Conservation (phyloP, 2,888 invertebrate species). For the Escarpia spicata region DNA sequence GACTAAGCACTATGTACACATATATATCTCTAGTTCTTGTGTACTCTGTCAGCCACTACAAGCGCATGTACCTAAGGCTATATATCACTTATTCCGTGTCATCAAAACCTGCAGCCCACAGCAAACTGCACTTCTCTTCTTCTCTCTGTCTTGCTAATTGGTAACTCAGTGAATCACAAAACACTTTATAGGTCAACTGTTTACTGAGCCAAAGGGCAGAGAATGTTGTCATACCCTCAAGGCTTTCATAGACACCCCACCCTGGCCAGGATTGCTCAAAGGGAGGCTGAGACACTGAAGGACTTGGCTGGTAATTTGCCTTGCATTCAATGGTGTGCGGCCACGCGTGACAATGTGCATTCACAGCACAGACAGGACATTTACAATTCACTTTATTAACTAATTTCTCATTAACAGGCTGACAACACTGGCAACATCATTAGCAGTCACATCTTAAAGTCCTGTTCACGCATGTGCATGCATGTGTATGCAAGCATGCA, state of each 20-base stretch:
- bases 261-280: background rate
- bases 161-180: background rate
- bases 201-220: background rate
- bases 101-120: slow-evolving; percentile 1
- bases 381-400: background rate
- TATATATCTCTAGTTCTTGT: background rate
- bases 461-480: background rate
- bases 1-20: background rate
- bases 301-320: background rate
- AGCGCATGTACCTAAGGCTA: background rate
- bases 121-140: background rate
- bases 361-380: background rate
- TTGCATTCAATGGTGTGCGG: background rate
- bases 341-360: background rate
- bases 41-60: background rate
- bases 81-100: background rate
- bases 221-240: background rate
- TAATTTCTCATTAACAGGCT: slow-evolving; percentile 13
- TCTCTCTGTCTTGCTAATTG: background rate
- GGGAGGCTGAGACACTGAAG: background rate
- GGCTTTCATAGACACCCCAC: background rate
- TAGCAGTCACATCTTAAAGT: slow-evolving; percentile 10
- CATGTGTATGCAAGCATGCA: background rate
- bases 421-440: background rate
- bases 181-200: background rate